These are phyloP conservation scores for Plutomurus gul DNA, from an alignment of 1,140 invertebrate genomes.

Conservation along the genomic window DNA sequence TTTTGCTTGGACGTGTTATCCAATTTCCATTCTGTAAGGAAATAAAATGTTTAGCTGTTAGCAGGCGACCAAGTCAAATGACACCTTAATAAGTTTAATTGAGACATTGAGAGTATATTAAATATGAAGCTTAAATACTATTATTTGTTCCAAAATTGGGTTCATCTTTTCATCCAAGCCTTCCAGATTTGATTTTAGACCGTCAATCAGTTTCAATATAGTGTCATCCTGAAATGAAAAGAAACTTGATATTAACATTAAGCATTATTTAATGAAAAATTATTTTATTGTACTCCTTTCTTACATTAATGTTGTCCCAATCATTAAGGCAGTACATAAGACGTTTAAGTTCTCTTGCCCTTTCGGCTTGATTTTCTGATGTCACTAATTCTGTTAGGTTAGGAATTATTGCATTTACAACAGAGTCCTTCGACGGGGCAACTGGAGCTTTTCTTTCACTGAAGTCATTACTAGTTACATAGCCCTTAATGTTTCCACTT, in stretches of 20 bases:
- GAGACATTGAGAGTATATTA: neutral
- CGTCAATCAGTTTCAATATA: constrained; percentile 51
- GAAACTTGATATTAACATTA: neutral
- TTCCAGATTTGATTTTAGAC: constrained; percentile 54
- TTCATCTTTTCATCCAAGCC: constrained; percentile 55
- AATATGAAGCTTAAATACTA: constrained; percentile 53
- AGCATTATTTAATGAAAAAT: neutral
- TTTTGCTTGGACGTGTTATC: constrained; percentile 38
- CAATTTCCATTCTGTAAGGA: constrained; percentile 30
- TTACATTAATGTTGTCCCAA: constrained; percentile 36
- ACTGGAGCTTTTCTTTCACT: neutral
- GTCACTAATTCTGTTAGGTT: neutral
- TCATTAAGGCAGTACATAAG: constrained; percentile 6
- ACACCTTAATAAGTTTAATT: neutral
- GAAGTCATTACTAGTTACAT: neutral
- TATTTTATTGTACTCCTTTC: neutral
- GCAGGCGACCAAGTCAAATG: no score
- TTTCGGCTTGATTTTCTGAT: neutral
- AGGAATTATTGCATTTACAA: constrained; percentile 6
- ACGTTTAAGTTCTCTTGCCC: neutral
- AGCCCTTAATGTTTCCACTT: no score
- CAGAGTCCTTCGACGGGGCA: neutral
- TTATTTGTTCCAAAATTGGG: constrained; percentile 53
- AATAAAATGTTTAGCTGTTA: no score
- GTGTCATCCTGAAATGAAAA: constrained; percentile 51